These are phyloP conservation scores for Cyprinus carpio DNA, from an alignment of 2,113 vertebrate species.

Conservation along the genomic window DNA sequence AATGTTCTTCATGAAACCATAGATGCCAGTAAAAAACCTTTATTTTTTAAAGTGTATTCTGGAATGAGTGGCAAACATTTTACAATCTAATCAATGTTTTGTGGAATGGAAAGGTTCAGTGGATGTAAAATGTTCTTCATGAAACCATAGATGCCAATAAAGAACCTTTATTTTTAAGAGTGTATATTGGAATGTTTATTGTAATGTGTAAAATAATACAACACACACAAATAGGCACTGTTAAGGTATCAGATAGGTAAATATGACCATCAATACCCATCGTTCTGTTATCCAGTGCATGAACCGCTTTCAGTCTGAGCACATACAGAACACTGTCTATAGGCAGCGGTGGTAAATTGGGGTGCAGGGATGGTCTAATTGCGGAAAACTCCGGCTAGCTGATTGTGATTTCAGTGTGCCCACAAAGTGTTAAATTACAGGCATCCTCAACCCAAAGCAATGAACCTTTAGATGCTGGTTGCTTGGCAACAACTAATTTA, in stretches of 20 bases:
- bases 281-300: not conserved
- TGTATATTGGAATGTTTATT: not conserved
- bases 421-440: conserved; percentile 73
- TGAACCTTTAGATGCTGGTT: conserved; percentile 67
- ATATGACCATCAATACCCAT: not conserved
- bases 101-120: too few relatives aligned
- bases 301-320: conserved; percentile 8
- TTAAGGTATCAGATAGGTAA: not conserved
- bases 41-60: too few relatives aligned
- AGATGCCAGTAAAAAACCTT: too few relatives aligned
- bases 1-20: too few relatives aligned
- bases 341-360: not conserved
- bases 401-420: conserved; percentile 64
- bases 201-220: not conserved
- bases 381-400: conserved; percentile 35
- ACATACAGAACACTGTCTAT: not conserved
- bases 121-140: too few relatives aligned
- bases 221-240: too few relatives aligned
- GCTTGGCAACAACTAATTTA: conserved; percentile 75
- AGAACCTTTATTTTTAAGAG: too few relatives aligned
- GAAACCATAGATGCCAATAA: too few relatives aligned
- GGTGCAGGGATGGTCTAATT: conserved; percentile 46
- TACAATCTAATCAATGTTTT: too few relatives aligned
- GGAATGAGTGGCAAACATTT: too few relatives aligned
- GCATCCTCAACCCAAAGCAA: conserved; percentile 64